These are phyloP conservation scores for Xenops minutus DNA, from an alignment of 2,797 vertebrate species.

Conservation along the genomic window DNA sequence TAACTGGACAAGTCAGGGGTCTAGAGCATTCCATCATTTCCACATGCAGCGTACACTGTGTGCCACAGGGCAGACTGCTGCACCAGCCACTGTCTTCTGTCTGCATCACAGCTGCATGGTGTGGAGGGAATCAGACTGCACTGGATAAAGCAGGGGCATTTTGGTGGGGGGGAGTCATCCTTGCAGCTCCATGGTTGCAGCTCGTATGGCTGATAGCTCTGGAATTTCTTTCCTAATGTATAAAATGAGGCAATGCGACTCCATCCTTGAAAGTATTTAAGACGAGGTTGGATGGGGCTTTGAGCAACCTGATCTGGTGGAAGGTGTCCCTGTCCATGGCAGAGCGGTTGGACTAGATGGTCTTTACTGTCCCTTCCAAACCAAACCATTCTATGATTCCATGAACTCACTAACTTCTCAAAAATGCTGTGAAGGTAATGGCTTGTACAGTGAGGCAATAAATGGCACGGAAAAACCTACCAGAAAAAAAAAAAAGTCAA, in stretches of 20 bases:
- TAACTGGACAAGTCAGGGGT: background rate
- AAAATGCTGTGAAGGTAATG: background rate
- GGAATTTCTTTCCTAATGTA: background rate
- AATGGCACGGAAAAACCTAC: background rate
- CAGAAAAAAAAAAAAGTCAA: background rate
- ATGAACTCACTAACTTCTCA: background rate
- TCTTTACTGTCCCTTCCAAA: background rate
- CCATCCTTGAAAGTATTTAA: background rate
- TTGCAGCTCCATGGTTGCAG: background rate
- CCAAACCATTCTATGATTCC: background rate
- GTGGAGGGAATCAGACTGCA: background rate
- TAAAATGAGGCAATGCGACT: background rate
- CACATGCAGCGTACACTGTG: accelerated
- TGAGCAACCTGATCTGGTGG: background rate
- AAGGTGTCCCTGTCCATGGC: background rate
- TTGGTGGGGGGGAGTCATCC: background rate
- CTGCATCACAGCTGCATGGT: background rate
- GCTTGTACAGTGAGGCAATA: background rate
- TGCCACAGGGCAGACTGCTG: background rate
- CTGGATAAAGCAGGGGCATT: background rate
- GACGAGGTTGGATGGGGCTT: background rate
- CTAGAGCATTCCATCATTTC: background rate
- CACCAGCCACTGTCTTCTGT: background rate
- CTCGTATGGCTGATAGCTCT: background rate
- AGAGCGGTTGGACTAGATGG: background rate